Conservation (phyloP, 2,888 invertebrate species). For the Nephrotoma guestfalica region DNA sequence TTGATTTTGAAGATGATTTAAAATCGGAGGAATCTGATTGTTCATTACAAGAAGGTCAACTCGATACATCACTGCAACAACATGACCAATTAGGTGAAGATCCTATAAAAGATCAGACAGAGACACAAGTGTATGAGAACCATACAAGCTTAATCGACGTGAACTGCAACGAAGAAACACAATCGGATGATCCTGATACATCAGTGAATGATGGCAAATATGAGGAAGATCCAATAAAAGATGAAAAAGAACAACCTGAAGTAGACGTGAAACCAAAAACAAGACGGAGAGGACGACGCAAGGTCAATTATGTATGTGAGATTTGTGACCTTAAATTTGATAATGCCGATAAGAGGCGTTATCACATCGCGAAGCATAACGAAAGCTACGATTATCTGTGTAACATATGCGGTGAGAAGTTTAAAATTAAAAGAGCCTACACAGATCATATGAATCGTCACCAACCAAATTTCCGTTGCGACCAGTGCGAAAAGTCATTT, state of each 20-base stretch:
- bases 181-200: neutral
- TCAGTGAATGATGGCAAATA: neutral
- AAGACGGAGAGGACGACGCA: neutral
- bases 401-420: neutral
- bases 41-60: neutral
- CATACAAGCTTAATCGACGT: neutral
- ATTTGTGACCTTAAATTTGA: neutral
- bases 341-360: neutral
- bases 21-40: neutral
- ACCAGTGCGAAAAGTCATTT: neutral
- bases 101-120: neutral
- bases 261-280: neutral
- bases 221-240: neutral
- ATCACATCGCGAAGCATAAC: neutral
- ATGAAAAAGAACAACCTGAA: neutral
- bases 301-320: neutral
- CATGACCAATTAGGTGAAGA: neutral
- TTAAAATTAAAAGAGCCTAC: neutral
- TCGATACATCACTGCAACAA: no score
- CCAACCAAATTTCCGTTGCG: neutral
- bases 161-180: neutral
- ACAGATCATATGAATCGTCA: neutral
- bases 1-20: neutral
- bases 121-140: neutral
- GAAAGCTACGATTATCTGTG: neutral